Evolutionary conservation across 2,888 invertebrate genomes (phyloP), one percentile per base, ranked within the genome.

Genomic region (Rhodophaea formosa): DNA sequence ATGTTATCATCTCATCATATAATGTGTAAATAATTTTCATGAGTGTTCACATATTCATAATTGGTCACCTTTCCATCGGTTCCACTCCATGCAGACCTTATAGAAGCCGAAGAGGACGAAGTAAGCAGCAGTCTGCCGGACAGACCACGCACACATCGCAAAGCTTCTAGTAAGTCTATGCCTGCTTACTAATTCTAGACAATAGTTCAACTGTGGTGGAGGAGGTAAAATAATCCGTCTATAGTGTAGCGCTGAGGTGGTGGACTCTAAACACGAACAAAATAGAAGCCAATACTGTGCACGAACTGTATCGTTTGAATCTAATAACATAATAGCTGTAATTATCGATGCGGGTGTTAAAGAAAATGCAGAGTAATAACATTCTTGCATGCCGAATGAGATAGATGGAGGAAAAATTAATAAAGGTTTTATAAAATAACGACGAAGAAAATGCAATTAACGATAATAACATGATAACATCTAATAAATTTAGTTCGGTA

Each of bases 101-200:
- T 92, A 74, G 93, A 93, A 82, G 92, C 86, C 62, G 93, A 93
- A 68, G 93, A 93, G 74, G 92, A 92, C 88, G 89, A 87, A 67
- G 88, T 88, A 58, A 80, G 82, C 75, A 86, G 84, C 83, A 88
- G 82, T 79, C 80, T 87, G 68, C 88, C 89, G 63, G 88, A 86
- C 67, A 82, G 84, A 75, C 84, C 78, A 55, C 81, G 88, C 63
- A 79, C 88, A 61, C 84, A 88, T 74, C 90, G 92, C 76, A 92
- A 92, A 77, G 91, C 92, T 70, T 93, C 93, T 73, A 92, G 93
- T 93, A 92, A 93, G 93, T 93, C 65, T 62, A 30, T 67, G 67
- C 63, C 62, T 60, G 64, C 71, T 68, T 56, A 63, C 51, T 55
- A 61, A 65, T 52, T 53, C 47, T 43, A 39, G 30, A 57, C 55